These are phyloP conservation scores for Drosophila dives DNA, from an alignment of 2,888 invertebrate genomes.

Conservation along the genomic window DNA sequence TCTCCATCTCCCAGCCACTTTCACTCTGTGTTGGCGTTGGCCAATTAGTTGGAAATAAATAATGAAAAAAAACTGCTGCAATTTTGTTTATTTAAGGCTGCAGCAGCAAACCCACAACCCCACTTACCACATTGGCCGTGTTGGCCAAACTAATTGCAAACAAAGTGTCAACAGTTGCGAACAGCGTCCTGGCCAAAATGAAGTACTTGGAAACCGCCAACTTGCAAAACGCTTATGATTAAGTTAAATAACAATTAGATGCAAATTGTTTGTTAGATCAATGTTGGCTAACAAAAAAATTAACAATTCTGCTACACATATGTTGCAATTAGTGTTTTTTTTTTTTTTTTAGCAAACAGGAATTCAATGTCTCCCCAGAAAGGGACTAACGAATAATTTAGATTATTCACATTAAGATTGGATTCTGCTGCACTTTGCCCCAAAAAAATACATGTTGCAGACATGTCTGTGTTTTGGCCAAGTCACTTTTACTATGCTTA, in stretches of 20 bases:
- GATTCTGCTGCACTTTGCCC: not conserved
- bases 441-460: not conserved
- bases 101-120: conserved; percentile 27
- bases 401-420: not conserved
- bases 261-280: conserved; percentile 8
- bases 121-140: conserved; percentile 3
- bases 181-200: conserved; percentile 16
- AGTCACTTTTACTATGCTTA: conserved; percentile 7
- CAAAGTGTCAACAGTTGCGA: conserved; percentile 74
- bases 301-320: not conserved
- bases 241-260: conserved; percentile 73
- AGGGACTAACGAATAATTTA: not conserved
- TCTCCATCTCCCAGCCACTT: not conserved
- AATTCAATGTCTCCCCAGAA: not conserved
- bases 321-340: not conserved
- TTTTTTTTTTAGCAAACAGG: not conserved
- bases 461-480: not conserved
- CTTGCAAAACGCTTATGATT: conserved; percentile 69
- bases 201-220: conserved; percentile 26
- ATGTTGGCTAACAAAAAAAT: no score
- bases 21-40: conserved; percentile 35
- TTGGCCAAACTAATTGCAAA: conserved; percentile 66
- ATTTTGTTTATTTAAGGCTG: conserved; percentile 56
- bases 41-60: conserved; percentile 58
- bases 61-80: conserved; percentile 48